A percentile compares a stretch with the other conserved stretches of the same genome.
These are phyloP conservation scores for Nomada hirtipes DNA, from an alignment of 2,888 invertebrate species.

Conservation along the genomic window DNA sequence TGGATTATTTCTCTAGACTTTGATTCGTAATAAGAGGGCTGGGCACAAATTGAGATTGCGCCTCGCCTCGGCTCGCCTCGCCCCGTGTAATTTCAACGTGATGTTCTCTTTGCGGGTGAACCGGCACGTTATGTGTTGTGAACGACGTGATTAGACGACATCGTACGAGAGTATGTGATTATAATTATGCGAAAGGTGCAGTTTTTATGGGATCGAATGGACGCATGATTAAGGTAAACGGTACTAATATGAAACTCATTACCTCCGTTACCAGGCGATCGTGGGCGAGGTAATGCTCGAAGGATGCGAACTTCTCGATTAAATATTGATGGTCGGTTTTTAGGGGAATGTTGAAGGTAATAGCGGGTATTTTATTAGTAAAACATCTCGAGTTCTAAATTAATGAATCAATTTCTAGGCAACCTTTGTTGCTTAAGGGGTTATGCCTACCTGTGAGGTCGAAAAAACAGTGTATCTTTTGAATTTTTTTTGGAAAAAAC, in stretches of 20 bases:
- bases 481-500: no score
- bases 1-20: slow-evolving; percentile 13
- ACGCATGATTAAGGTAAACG: background rate
- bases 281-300: no score
- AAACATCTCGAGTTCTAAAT: background rate
- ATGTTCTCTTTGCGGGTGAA: background rate
- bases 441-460: no score
- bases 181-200: background rate
- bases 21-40: slow-evolving; percentile 36
- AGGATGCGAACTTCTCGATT: background rate
- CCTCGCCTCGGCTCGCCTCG: background rate
- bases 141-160: slow-evolving; percentile 6
- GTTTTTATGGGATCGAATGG: background rate
- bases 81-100: slow-evolving; percentile 25
- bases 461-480: no score
- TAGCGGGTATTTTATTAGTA: background rate
- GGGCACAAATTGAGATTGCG: slow-evolving; percentile 29
- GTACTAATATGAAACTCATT: background rate
- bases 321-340: background rate
- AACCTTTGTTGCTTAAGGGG: no score
- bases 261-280: background rate
- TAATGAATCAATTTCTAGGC: background rate
- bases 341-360: background rate
- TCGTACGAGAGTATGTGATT: background rate
- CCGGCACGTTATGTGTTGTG: background rate